phyloP scores from a whole-genome alignment of 2,113 vertebrate genomes.

The Platichthys stellatus region DNA sequence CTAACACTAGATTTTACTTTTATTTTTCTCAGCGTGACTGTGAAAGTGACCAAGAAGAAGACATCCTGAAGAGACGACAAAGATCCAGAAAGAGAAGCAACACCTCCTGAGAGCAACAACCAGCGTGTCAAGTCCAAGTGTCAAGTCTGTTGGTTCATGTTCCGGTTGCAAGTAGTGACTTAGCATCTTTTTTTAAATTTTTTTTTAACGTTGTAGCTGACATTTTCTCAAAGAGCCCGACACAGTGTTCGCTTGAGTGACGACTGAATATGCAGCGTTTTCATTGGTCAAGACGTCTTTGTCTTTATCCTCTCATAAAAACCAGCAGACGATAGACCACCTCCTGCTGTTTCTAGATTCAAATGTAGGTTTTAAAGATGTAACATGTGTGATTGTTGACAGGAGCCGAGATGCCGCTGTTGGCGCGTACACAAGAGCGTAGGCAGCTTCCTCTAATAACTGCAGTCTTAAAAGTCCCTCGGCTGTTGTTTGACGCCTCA shows the following conservation, averaged over 20 bases:
- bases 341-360: constrained; percentile 20
- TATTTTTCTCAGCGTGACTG: constrained; percentile 84
- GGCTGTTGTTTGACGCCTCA: constrained; percentile 7
- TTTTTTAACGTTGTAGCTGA: constrained; percentile 7
- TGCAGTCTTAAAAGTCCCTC: constrained; percentile 52
- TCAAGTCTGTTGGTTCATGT: neutral
- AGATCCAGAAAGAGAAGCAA: constrained; percentile 89
- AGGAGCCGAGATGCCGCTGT: constrained; percentile 32
- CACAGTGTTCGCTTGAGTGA: constrained; percentile 8
- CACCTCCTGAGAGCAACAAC: constrained; percentile 81
- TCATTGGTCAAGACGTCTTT: constrained; percentile 5
- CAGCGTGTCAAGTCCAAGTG: neutral
- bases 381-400: constrained; percentile 21
- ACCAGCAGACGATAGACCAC: neutral
- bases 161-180: constrained; percentile 1
- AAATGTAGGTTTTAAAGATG: constrained; percentile 5
- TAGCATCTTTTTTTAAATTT: too few species aligned
- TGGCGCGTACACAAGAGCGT: constrained; percentile 15
- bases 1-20: neutral
- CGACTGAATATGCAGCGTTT: constrained; percentile 8
- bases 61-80: constrained; percentile 78
- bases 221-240: neutral
- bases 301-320: constrained; percentile 12
- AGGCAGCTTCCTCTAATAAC: constrained; percentile 44
- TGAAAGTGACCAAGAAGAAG: constrained; percentile 92